Conservation (phyloP, 2,113 vertebrate species). For the Prionailurus bengalensis region DNA sequence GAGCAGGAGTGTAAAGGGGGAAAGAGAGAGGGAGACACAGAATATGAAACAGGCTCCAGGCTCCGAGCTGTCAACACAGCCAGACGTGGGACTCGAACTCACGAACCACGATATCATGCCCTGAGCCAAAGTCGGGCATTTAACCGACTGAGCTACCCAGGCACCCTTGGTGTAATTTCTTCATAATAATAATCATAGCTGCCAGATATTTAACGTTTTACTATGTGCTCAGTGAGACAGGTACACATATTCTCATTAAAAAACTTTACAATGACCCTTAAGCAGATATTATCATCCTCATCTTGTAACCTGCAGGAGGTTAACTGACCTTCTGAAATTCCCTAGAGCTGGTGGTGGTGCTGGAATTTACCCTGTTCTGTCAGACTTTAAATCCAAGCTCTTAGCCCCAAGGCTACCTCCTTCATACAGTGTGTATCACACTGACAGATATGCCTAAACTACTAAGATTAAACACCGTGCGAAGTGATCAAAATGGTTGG, state of each 20-base stretch:
- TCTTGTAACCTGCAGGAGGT: background rate
- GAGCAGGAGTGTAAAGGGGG: too few species aligned
- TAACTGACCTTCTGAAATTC: background rate
- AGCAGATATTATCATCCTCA: background rate
- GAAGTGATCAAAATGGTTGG: background rate
- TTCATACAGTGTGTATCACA: background rate
- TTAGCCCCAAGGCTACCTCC: background rate
- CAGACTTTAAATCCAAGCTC: background rate
- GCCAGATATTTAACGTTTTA: background rate
- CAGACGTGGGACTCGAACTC: too few species aligned
- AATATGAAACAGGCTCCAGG: too few species aligned
- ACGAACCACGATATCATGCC: too few species aligned
- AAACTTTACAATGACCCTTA: background rate
- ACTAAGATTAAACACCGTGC: background rate
- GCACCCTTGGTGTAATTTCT: background rate
- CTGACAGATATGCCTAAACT: too few species aligned
- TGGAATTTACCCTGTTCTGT: constrained; percentile 21
- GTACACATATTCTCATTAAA: background rate
- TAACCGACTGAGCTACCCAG: too few species aligned
- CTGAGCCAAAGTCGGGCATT: too few species aligned
- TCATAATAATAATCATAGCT: constrained; percentile 8
- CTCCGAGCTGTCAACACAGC: too few species aligned
- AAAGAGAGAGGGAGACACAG: too few species aligned
- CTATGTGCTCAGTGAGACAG: background rate
- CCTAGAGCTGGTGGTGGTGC: background rate